A percentile compares a stretch with the other conserved stretches of the same genome.
Conservation (phyloP, 2,113 vertebrate genomes). For the Syngnathus scovelli region DNA sequence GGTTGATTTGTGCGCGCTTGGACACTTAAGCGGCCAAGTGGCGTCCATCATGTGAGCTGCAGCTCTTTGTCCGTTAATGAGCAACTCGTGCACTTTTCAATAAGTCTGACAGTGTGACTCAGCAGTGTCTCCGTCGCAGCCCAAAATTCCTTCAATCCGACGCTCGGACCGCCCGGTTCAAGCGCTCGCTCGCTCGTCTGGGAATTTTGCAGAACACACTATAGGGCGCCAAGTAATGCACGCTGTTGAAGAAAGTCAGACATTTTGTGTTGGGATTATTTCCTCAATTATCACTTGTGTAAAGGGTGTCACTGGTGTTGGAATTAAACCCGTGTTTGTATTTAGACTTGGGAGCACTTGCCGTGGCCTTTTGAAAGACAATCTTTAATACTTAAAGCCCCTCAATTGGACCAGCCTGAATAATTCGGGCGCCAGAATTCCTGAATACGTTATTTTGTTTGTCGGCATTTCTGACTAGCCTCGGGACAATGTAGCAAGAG, state of each 20-base stretch:
- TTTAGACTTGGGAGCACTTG: neutral
- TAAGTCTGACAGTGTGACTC: constrained; percentile 23
- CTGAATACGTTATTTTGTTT: too few species aligned
- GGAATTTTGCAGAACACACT: constrained; percentile 1
- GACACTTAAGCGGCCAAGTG: neutral
- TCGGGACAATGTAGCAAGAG: too few species aligned
- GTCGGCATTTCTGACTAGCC: too few species aligned
- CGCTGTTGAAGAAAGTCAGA: constrained; percentile 1
- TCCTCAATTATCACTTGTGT: neutral
- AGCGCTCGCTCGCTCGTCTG: neutral
- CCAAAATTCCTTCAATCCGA: neutral
- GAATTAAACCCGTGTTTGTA: neutral
- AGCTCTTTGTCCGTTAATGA: constrained; percentile 24
- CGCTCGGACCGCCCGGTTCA: neutral
- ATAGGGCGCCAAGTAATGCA: constrained; percentile 23
- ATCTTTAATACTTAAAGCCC: neutral
- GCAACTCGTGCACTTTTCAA: constrained; percentile 34
- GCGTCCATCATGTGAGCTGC: constrained; percentile 30
- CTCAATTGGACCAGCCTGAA: neutral
- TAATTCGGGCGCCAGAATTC: too few species aligned
- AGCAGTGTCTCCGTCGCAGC: constrained; percentile 1
- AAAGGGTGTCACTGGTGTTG: neutral
- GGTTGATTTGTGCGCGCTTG: neutral
- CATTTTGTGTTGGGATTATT: neutral
- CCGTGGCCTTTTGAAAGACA: neutral